Base-by-base conservation (phyloP, 1,140 invertebrate species). In the Sipha flava region DNA sequence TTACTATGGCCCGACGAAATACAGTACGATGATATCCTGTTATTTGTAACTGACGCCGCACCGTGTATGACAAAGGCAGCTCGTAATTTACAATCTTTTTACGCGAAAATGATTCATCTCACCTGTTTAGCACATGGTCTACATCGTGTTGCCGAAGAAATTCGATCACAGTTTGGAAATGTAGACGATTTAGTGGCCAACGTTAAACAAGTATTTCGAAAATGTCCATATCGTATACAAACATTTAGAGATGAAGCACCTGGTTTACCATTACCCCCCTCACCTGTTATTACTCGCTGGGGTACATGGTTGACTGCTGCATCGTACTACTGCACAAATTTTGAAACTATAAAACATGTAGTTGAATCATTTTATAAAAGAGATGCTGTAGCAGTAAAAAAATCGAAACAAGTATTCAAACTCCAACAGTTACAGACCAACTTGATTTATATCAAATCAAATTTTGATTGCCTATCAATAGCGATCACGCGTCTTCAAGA, bases 251-350 rank as follows among this genome's bases (percentile, higher is more conserved):
- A 84, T 75, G 81, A 80, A 66, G 79, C 82, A 43, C 83, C 84
- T 62, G 81, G 84, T 64, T n/a, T 85, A 52, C 66, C 83, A 31
- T 81, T 87, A 45, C 12, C 43, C 57, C 85, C 84, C 57, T 70
- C 85, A 81, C 85, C 84, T 80, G 82, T 85, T 49, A n/a, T 85
- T 45, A 86, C 85, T 31, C 81, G 85, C 21, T 87, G 85, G 85
- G 84, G 84, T 72, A 86, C 85, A 21, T 86, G 85, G 85, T 80
- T 85, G 34, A 77, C 84, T 81, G 83, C 85, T 80, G 84, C 80
- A 14, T 29, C 14, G 5, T 66, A 66, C 31, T 34, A n/a, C n/a
- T n/a, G n/a, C n/a, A n/a, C n/a, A n/a, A n/a, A n/a, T n/a, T n/a
- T n/a, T n/a, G n/a, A n/a, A 66, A n/a, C 21, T 66, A 34, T 16